Evolutionary conservation across 1,140 invertebrate species (phyloP), one percentile per base, ranked within the genome.

Genomic region (Drosophila ficusphila): DNA sequence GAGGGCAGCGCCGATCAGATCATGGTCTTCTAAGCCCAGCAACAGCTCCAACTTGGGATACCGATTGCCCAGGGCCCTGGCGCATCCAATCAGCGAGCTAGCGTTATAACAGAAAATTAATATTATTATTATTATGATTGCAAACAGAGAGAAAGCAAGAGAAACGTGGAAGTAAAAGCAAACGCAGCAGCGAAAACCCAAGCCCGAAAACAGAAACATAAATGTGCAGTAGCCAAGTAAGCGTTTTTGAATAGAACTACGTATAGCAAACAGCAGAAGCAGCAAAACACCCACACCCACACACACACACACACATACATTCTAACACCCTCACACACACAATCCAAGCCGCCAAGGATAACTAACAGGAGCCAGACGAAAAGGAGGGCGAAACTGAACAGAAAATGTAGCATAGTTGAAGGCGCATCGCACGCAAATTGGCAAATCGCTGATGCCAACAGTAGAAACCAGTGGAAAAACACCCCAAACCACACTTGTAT

Each of bases 1-100:
- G 95, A 96, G 89, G 95, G 95, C 23, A 96, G 95, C 49, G 95
- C 95, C 56, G 95, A 96, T 92, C 94, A 95, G 91, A 95, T 95
- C 27, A 91, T 95, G 70, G 95, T 96, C 90, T 96, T 96, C 90
- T 96, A 95, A 93, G 90, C 41, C 36, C 7, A n/a, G 23, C 44
- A 12, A 23, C 31, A 38, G 18, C 47, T 21, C 36, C 44, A 57
- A 9, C 33, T 57, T 7, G 27, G 52, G 36, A 29, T 31, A 72
- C 47, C 36, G 57, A 67, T 79, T 48, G 47, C 62, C 61, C 29
- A 34, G 42, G 60, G 69, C 38, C 46, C 60, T 36, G 78, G 56
- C 76, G 36, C 72, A 83, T 67, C 60, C 61, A 85, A 81, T 86
- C 76, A 81, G 72, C 81, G 57, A 56, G 71, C 52, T 64, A 73